These are phyloP conservation scores for Drosophila bocki DNA, from an alignment of 1,140 invertebrate species.

Conservation along the genomic window DNA sequence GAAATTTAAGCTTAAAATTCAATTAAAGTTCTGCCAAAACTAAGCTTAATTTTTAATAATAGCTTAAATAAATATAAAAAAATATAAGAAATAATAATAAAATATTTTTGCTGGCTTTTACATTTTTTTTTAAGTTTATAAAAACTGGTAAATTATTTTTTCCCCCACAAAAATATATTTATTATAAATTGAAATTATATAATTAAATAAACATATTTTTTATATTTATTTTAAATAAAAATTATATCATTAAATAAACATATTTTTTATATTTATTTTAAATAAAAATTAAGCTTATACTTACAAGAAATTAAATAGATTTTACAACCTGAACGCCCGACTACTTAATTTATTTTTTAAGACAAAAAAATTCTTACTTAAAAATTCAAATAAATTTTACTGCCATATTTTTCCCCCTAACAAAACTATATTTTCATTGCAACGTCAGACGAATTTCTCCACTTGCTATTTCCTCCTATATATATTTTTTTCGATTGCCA, in stretches of 20 bases:
- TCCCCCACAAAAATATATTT: too few species aligned
- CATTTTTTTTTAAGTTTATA: too few species aligned
- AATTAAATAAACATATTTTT: too few species aligned
- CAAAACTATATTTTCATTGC: neutral
- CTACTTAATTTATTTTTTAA: too few species aligned
- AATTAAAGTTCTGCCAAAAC: too few species aligned
- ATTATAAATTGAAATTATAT: too few species aligned
- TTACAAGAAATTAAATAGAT: neutral
- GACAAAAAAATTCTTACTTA: neutral
- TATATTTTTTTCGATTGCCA: slow-evolving; percentile 8
- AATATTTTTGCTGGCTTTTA: neutral
- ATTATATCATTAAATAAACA: neutral
- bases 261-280: too few species aligned
- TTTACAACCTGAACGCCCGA: too few species aligned
- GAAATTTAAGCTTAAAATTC: neutral
- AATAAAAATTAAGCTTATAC: neutral
- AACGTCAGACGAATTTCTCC: neutral
- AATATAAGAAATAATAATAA: too few species aligned
- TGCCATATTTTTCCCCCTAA: neutral
- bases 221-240: neutral
- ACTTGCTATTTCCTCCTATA: slow-evolving; percentile 3
- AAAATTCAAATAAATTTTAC: neutral
- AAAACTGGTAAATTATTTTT: too few species aligned
- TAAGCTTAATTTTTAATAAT: too few species aligned
- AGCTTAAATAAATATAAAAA: neutral